Percentiles rank a stretch among this genome's conserved stretches.
These are phyloP conservation scores for Parapsyche elsis DNA, from an alignment of 1,140 invertebrate genomes.

Conservation along the genomic window DNA sequence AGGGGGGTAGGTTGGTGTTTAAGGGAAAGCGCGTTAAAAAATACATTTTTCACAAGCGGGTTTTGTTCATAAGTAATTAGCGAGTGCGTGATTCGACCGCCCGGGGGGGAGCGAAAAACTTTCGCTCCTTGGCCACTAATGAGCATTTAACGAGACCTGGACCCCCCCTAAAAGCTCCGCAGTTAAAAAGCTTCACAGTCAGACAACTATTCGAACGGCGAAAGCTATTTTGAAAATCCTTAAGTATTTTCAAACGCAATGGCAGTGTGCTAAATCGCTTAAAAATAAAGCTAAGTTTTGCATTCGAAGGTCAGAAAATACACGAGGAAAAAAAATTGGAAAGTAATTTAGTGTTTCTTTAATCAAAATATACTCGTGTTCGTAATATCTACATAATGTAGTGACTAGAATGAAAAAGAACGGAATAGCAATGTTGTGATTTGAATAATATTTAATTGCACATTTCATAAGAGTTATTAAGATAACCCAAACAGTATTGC, in stretches of 20 bases:
- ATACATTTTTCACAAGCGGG: slow-evolving; percentile 44
- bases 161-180: background rate
- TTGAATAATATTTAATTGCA: too few species aligned
- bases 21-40: slow-evolving; percentile 46
- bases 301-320: too few species aligned
- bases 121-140: slow-evolving; percentile 48
- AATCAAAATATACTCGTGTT: too few species aligned
- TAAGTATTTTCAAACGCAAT: background rate
- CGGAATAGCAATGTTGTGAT: too few species aligned
- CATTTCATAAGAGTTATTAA: too few species aligned
- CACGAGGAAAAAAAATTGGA: too few species aligned
- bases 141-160: slow-evolving; percentile 53
- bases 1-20: background rate
- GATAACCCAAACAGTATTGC: too few species aligned
- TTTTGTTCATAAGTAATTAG: slow-evolving; percentile 55
- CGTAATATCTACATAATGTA: too few species aligned
- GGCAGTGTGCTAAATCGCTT: too few species aligned
- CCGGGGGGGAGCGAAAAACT: slow-evolving; percentile 26
- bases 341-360: too few species aligned
- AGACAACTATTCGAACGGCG: background rate
- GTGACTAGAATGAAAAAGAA: too few species aligned
- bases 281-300: too few species aligned
- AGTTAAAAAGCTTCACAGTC: background rate
- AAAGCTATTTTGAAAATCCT: background rate
- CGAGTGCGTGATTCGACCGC: slow-evolving; percentile 52